These are phyloP conservation scores for Brenthis hecate DNA, from an alignment of 2,888 invertebrate genomes.

Conservation along the genomic window DNA sequence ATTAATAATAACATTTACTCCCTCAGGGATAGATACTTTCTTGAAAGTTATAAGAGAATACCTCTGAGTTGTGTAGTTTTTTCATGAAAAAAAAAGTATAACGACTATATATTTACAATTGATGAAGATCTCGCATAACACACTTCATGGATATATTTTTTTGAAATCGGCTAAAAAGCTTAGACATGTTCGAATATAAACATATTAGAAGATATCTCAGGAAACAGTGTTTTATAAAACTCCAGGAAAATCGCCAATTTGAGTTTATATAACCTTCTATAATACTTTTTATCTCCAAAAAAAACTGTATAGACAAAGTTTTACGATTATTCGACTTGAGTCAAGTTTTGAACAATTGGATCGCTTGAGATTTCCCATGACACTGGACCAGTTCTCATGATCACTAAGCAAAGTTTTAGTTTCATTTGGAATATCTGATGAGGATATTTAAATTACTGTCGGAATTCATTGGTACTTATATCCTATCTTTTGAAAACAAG, in stretches of 20 bases:
- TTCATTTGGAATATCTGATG: constrained; percentile 22
- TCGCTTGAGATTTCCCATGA: constrained; percentile 63
- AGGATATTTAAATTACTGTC: constrained; percentile 22
- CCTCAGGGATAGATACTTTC: too few species aligned
- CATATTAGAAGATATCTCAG: constrained; percentile 23
- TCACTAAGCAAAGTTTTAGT: constrained; percentile 28
- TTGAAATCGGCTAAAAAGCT: too few species aligned
- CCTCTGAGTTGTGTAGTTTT: too few species aligned
- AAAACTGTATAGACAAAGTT: constrained; percentile 43
- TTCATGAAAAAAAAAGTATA: too few species aligned
- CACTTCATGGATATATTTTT: too few species aligned
- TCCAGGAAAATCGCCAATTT: constrained; percentile 32
- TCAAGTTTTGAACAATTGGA: constrained; percentile 40
- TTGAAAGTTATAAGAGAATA: too few species aligned
- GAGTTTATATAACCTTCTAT: constrained; percentile 43
- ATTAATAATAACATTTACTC: too few species aligned
- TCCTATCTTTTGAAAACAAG: constrained; percentile 2
- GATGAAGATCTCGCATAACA: too few species aligned
- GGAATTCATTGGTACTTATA: constrained; percentile 8
- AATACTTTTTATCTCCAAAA: constrained; percentile 43
- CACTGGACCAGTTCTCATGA: constrained; percentile 43
- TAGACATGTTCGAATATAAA: constrained; percentile 7
- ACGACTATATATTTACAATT: too few species aligned
- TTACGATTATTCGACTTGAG: constrained; percentile 45
- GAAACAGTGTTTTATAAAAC: constrained; percentile 25